phyloP scores from a whole-genome alignment of 2,888 invertebrate genomes.

The Mycalesis mineus region DNA sequence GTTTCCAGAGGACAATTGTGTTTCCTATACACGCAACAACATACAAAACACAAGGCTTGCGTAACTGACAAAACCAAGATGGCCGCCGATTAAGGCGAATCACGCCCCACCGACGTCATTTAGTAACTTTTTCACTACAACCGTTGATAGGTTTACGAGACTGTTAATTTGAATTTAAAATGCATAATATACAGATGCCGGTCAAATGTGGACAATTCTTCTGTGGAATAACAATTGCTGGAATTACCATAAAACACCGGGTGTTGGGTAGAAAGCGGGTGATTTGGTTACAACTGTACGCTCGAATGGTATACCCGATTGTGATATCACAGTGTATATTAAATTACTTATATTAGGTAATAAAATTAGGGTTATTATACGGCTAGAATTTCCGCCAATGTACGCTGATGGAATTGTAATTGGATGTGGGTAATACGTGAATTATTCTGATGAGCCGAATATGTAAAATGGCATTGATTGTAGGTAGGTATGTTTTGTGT shows the following conservation, averaged over 20 bases:
- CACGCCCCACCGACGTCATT: constrained; percentile 63
- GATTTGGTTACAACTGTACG: constrained; percentile 72
- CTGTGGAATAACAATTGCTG: constrained; percentile 70
- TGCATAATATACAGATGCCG: constrained; percentile 69
- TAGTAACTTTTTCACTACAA: constrained; percentile 57
- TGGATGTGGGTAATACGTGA: not conserved
- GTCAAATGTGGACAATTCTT: constrained; percentile 73
- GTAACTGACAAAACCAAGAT: constrained; percentile 55
- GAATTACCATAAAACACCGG: constrained; percentile 75
- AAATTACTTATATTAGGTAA: constrained; percentile 51
- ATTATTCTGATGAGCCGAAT: too few relatives aligned
- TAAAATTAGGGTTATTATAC: constrained; percentile 60
- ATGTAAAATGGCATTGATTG: too few relatives aligned
- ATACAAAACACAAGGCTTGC: constrained; percentile 14
- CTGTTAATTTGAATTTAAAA: constrained; percentile 75
- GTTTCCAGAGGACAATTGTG: not conserved
- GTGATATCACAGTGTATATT: constrained; percentile 39
- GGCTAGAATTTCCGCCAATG: constrained; percentile 61
- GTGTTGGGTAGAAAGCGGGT: constrained; percentile 78
- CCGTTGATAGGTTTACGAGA: constrained; percentile 75
- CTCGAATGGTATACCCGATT: constrained; percentile 63
- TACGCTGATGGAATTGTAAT: constrained; percentile 28
- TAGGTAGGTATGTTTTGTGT: too few relatives aligned
- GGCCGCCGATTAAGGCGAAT: constrained; percentile 67
- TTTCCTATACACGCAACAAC: not conserved